Percentiles rank a stretch among this genome's conserved stretches.
phyloP scores from a whole-genome alignment of 2,797 vertebrate species.

The Iguana delicatissima region DNA sequence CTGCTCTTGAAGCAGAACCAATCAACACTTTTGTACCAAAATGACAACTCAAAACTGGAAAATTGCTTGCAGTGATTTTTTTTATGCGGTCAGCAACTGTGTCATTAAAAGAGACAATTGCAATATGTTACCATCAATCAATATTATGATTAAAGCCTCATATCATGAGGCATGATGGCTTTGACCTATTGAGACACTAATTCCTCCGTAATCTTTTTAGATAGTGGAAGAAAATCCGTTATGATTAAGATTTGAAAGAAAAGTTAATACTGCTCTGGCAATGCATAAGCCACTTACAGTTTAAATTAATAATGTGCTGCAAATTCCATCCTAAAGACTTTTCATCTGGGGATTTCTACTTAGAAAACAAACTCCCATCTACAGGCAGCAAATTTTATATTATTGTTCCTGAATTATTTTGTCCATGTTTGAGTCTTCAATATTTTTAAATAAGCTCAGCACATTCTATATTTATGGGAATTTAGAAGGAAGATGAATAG shows the following conservation, averaged over 20 bases:
- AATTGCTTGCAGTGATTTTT: slow-evolving; percentile 48
- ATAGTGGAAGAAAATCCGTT: slow-evolving; percentile 44
- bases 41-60: slow-evolving; percentile 63
- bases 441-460: not conserved
- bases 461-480: not conserved
- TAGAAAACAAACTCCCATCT: not conserved
- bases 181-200: slow-evolving; percentile 54
- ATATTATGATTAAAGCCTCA: slow-evolving; percentile 43
- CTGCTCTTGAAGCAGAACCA: slow-evolving; percentile 60
- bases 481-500: slow-evolving; percentile 3
- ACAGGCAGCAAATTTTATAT: not conserved
- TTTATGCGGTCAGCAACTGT: slow-evolving; percentile 30
- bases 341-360: slow-evolving; percentile 29
- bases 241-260: slow-evolving; percentile 49
- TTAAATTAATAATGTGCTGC: slow-evolving; percentile 39
- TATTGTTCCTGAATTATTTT: not conserved
- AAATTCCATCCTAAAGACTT: slow-evolving; percentile 8
- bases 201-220: slow-evolving; percentile 40
- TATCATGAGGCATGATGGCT: slow-evolving; percentile 30
- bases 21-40: slow-evolving; percentile 65
- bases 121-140: slow-evolving; percentile 52
- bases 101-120: slow-evolving; percentile 38
- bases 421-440: not conserved
- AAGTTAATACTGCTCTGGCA: slow-evolving; percentile 20
- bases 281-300: not conserved